phyloP scores from a whole-genome alignment of 2,113 vertebrate species.

The Telmatochromis bifrenatus region DNA sequence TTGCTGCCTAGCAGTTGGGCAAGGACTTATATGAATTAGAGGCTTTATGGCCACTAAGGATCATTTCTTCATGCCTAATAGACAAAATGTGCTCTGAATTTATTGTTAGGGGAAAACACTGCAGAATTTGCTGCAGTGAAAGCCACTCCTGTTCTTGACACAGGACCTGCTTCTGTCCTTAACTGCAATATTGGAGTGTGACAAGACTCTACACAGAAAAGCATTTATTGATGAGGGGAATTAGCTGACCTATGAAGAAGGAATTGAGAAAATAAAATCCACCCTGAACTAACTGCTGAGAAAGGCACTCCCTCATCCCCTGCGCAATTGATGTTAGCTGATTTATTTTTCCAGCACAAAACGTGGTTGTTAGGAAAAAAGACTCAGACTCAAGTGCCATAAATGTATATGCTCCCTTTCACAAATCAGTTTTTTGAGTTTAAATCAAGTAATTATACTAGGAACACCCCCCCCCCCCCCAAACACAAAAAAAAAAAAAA shows the following conservation, averaged over 20 bases:
- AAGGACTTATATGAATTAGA: background rate
- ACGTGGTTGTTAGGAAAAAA: background rate
- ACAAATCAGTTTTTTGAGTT: background rate
- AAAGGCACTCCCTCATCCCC: background rate
- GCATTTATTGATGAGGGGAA: background rate
- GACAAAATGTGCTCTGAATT: background rate
- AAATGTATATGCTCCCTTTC: background rate
- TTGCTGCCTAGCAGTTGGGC: background rate
- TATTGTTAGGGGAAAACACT: constrained; percentile 19
- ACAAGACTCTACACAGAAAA: background rate
- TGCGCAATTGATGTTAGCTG: background rate
- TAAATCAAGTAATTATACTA: background rate
- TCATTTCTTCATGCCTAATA: background rate
- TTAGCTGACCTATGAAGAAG: background rate
- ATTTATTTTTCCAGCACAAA: background rate
- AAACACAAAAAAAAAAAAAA: fast-evolving
- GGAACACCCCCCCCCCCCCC: background rate
- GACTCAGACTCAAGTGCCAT: background rate
- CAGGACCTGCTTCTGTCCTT: constrained; percentile 6
- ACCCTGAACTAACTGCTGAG: background rate
- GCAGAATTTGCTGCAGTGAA: constrained; percentile 54
- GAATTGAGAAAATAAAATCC: background rate
- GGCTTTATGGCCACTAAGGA: background rate
- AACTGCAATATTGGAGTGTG: constrained; percentile 18
- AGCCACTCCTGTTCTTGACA: constrained; percentile 12